Evolutionary conservation across 2,888 invertebrate species (phyloP), one percentile per base, ranked within the genome.

Genomic region (Eristalis arbustorum): DNA sequence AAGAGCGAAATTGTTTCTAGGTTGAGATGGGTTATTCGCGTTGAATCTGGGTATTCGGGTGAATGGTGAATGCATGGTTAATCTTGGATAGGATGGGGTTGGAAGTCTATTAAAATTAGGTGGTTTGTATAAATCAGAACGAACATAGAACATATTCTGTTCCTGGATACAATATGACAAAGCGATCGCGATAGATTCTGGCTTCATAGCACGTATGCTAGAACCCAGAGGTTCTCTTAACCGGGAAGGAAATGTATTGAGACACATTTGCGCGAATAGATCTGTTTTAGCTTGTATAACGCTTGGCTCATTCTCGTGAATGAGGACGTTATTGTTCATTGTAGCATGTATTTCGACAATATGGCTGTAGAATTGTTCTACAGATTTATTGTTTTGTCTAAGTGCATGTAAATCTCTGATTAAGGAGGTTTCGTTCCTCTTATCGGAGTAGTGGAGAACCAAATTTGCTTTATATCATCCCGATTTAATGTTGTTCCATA

Each of bases 211-310:
- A 57, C 89, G 85, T 23, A 89, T 88, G 5, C 79, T 88, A 34
- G 89, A 88, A 13, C 89, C 88, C 10, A 88, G 57, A 14, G 88
- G 89, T 81, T 89, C 89, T 28, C 78, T 88, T 10, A 89, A 67
- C 3, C 88, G 87, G 2, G 64, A 81, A 25, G 89, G 37, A 56
- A 89, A 89, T 6, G 69, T 57, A 37, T 89, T 89, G 8, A 88
- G 68, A 61, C 88, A 88, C 84, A 89, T 89, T 84, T 89, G 88
- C 3, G 84, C 49, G 40, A 77, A 89, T 0, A 89, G 57, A 13
- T 76, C 69, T 37, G 82, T 77, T 80, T 89, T 89, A 8, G 88
- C 87, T 13, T 40, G 42, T 0, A 89, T 81, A 37, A 90, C 88
- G n/a, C 81, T 84, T 23, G 25, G 4, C 28, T 89, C 78, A 1